Conservation (phyloP, 1,140 invertebrate species). For the Microvelia longipes region DNA sequence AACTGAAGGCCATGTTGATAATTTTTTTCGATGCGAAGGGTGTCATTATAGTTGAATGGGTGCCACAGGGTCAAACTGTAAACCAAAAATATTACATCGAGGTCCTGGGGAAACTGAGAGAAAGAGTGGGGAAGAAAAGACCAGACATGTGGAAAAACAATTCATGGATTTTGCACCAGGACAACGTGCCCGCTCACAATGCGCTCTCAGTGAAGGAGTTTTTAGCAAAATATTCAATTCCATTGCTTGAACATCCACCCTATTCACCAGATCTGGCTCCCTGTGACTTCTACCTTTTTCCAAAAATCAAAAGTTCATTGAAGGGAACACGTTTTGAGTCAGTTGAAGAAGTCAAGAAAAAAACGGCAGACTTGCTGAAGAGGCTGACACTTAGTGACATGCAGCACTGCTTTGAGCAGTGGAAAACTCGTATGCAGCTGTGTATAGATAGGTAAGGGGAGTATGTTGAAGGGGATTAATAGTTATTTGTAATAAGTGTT, state of each 20-base stretch:
- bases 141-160: background rate
- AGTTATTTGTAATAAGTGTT: too few relatives aligned
- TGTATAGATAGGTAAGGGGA: too few relatives aligned
- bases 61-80: background rate
- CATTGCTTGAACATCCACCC: background rate
- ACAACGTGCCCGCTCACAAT: background rate
- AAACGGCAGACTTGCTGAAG: too few relatives aligned
- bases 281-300: background rate
- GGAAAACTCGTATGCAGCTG: too few relatives aligned
- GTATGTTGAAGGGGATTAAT: too few relatives aligned
- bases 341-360: too few relatives aligned
- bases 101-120: background rate
- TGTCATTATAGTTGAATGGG: background rate
- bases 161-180: background rate
- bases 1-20: slow-evolving; percentile 11
- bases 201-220: background rate
- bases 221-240: background rate
- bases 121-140: background rate
- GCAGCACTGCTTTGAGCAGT: too few relatives aligned
- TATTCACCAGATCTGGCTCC: background rate
- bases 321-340: too few relatives aligned
- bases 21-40: background rate
- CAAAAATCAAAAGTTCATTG: background rate
- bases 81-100: background rate
- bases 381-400: too few relatives aligned